phyloP scores from a whole-genome alignment of 2,113 vertebrate species.

The Ciconia stormi region DNA sequence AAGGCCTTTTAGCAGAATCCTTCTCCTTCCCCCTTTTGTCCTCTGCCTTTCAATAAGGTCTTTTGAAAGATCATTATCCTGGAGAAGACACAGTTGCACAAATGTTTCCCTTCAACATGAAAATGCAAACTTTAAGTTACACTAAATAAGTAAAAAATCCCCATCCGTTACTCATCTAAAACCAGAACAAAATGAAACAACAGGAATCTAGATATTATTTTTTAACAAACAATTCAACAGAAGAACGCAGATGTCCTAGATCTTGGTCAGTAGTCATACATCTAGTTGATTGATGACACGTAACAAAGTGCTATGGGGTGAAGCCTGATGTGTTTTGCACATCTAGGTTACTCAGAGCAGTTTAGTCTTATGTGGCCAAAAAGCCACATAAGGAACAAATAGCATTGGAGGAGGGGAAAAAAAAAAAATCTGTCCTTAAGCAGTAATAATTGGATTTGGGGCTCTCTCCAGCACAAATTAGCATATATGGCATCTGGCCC shows the following conservation, averaged over 20 bases:
- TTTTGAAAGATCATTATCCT: background rate
- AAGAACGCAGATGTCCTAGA: background rate
- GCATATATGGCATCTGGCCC: slow-evolving; percentile 29
- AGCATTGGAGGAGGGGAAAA: background rate
- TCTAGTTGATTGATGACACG: background rate
- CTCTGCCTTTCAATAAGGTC: background rate
- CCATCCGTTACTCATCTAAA: background rate
- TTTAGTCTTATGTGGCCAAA: background rate
- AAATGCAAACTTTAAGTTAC: background rate
- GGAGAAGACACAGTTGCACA: background rate
- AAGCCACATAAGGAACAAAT: background rate
- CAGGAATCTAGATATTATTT: background rate
- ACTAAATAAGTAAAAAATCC: background rate
- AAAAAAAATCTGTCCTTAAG: slow-evolving; percentile 24
- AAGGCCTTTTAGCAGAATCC: background rate
- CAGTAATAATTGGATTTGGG: slow-evolving; percentile 54
- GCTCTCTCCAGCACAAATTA: slow-evolving; percentile 43
- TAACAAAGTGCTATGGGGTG: background rate
- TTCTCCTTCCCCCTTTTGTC: background rate
- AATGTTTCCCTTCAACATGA: background rate
- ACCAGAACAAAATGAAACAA: background rate
- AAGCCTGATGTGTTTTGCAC: background rate
- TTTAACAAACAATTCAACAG: background rate
- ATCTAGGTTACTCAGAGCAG: background rate
- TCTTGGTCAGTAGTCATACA: background rate